Evolutionary conservation across 1,140 invertebrate species (phyloP), one percentile per base, ranked within the genome.

Genomic region (Euwallacea similis): DNA sequence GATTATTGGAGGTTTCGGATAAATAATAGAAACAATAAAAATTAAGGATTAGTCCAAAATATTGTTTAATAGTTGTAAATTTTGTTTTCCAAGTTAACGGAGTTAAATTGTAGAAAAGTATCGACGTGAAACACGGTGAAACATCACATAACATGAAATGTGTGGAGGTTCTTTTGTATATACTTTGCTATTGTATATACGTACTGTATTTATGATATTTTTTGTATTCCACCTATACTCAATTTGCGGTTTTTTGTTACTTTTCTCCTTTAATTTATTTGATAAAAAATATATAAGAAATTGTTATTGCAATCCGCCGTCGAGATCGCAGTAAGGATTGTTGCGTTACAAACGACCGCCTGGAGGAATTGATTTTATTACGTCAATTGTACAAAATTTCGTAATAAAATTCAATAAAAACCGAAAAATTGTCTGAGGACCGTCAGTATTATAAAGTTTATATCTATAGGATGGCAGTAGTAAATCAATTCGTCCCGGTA

Each of bases 371-470:
- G 21, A 68, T 58, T 59, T 73, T 42, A 71, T 64, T 66, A 66
- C 54, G 61, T 44, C 46, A 72, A 50, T 73, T 76, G 77, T 78
- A 78, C 76, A 79, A 78, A 78, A 77, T 78, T 79, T 78, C 75
- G 56, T 77, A 77, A 75, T 61, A 76, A 76, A 76, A 74, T 66
- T 76, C 7, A 58, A 71, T 71, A 69, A 74, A 77, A 69, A 72
- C 69, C 70, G 68, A 71, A 74, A 71, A 71, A 66, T 46, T 46
- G 43, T 72, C 76, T 64, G 1, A 61, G 74, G 65, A 69, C 72
- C 64, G 76, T 78, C 77, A 80, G 78, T 79, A 79, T 80, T 80
- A 80, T 64, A 42, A 16, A 58, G 7, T 46, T 63, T 63, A 63
- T 15, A 63, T 42, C 9, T 56, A 56, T 56, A 11, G 9, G 11